Conservation (phyloP, 2,797 vertebrate genomes). For the Mallotus villosus region DNA sequence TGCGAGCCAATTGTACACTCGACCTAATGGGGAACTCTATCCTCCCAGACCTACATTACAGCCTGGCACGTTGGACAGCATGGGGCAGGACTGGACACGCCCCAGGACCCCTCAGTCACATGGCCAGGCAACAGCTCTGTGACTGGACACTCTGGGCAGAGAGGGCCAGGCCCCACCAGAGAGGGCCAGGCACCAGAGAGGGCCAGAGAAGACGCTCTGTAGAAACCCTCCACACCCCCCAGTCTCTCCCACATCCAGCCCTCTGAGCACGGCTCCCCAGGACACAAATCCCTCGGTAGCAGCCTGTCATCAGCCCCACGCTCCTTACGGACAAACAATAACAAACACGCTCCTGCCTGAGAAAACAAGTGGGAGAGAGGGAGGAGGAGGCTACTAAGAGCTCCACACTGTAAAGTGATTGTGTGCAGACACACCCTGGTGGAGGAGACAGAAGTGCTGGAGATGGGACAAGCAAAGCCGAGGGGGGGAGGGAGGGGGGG, state of each 20-base stretch:
- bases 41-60: neutral
- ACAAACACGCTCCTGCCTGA: neutral
- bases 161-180: too few species aligned
- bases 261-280: neutral
- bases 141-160: neutral
- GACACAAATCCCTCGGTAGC: too few species aligned
- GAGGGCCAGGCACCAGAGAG: too few species aligned
- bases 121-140: neutral
- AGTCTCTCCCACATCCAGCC: neutral
- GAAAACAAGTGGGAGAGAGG: slow-evolving; percentile 9
- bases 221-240: neutral
- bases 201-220: neutral
- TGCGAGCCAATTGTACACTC: neutral
- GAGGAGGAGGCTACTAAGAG: slow-evolving; percentile 40
- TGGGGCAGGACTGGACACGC: neutral
- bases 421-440: slow-evolving; percentile 18
- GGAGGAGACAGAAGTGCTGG: slow-evolving; percentile 39
- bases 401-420: slow-evolving; percentile 22
- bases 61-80: neutral
- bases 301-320: neutral
- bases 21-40: neutral
- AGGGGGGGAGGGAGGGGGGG: slow-evolving; percentile 42
- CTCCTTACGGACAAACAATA: neutral
- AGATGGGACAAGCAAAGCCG: slow-evolving; percentile 48
- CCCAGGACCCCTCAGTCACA: neutral